Percentiles rank a stretch among this genome's conserved stretches.
These are phyloP conservation scores for Latrodectus elegans DNA, from an alignment of 2,888 invertebrate genomes.

Conservation along the genomic window DNA sequence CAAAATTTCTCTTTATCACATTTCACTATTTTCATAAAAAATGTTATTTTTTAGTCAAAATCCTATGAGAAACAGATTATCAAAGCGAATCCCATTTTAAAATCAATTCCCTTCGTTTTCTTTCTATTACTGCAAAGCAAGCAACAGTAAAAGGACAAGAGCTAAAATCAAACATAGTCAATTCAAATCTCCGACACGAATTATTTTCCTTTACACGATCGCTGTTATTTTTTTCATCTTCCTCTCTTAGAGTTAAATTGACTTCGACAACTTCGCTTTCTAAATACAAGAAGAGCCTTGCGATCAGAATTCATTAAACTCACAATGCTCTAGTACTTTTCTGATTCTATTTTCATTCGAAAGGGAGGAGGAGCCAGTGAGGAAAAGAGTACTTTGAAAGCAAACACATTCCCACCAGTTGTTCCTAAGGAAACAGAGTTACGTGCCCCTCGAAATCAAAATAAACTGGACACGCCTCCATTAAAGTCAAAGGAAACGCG, in stretches of 20 bases:
- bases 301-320: constrained; percentile 59
- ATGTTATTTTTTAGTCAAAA: no score
- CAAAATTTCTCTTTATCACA: no score
- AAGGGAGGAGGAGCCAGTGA: not conserved
- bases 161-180: not conserved
- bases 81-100: no score
- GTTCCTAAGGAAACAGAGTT: constrained; percentile 11
- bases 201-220: constrained; percentile 28
- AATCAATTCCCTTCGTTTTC: no score
- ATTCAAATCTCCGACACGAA: constrained; percentile 16
- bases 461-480: constrained; percentile 51
- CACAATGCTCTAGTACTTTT: constrained; percentile 42
- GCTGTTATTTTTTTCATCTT: not conserved
- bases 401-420: constrained; percentile 12
- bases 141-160: no score
- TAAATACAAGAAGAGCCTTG: not conserved
- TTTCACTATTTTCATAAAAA: no score
- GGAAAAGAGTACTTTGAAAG: not conserved
- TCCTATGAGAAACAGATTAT: no score
- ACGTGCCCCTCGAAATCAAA: constrained; percentile 25
- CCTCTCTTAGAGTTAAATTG: constrained; percentile 34
- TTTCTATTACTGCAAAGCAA: no score
- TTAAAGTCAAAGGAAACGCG: constrained; percentile 15
- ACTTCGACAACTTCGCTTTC: constrained; percentile 39
- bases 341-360: constrained; percentile 49